Evolutionary conservation across 1,140 invertebrate genomes (phyloP).

Genomic region (Harpegnathos saltator): DNA sequence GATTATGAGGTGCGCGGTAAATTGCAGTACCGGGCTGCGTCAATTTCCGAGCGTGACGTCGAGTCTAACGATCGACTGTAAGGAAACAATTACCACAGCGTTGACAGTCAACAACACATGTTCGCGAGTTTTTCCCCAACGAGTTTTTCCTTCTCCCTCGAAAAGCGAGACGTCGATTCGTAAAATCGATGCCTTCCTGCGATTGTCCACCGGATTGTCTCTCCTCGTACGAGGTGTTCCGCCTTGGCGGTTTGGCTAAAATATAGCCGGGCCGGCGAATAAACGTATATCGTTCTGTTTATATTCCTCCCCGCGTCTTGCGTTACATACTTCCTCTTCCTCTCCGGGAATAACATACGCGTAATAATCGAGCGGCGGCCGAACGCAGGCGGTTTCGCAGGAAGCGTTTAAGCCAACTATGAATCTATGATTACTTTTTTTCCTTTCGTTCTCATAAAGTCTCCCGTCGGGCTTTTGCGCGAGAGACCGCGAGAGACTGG

Average conservation of each 20-base stretch:
- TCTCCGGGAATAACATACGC: background rate
- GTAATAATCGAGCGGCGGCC: too few relatives aligned
- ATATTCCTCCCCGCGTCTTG: background rate
- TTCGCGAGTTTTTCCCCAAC: too few relatives aligned
- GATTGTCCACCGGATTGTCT: background rate
- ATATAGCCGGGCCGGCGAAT: background rate
- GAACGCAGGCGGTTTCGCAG: too few relatives aligned
- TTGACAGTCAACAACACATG: too few relatives aligned
- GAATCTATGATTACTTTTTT: too few relatives aligned
- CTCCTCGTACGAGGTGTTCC: background rate
- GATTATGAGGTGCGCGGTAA: background rate
- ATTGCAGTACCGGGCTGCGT: background rate
- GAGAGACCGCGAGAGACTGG: background rate
- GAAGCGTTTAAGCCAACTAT: too few relatives aligned
- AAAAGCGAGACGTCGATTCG: background rate
- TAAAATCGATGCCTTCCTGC: background rate
- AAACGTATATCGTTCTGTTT: conserved; percentile 1
- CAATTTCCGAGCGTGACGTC: background rate
- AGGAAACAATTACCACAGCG: too few relatives aligned
- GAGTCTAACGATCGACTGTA: background rate
- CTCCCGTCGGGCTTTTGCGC: too few relatives aligned
- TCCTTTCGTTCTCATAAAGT: too few relatives aligned
- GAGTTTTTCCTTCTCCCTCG: background rate
- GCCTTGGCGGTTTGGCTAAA: background rate
- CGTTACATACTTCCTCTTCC: conserved; percentile 22